Conservation (phyloP, 1,140 invertebrate species). For the Drosophila mayri region DNA sequence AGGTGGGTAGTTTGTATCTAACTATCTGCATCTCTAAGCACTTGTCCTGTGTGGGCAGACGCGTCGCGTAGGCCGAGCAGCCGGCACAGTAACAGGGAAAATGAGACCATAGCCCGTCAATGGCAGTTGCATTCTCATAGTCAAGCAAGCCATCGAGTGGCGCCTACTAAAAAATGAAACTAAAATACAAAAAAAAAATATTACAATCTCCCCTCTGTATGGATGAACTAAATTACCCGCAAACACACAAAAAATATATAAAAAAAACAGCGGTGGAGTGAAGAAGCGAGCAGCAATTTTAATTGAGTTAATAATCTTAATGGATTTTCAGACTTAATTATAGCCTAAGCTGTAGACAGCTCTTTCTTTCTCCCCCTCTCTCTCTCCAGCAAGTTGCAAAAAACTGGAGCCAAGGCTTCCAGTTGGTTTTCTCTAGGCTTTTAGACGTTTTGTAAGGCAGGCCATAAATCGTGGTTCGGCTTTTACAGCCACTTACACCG, state of each 20-base stretch:
- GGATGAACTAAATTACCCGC: constrained; percentile 60
- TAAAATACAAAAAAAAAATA: not conserved
- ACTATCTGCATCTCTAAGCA: constrained; percentile 62
- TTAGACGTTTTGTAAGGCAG: constrained; percentile 11
- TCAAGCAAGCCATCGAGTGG: constrained; percentile 55
- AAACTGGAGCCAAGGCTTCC: constrained; percentile 9
- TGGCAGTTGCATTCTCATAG: constrained; percentile 38
- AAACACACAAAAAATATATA: constrained; percentile 46
- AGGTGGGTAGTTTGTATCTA: constrained; percentile 15
- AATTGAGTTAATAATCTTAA: constrained; percentile 78
- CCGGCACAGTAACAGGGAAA: constrained; percentile 47
- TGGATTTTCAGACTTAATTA: constrained; percentile 73
- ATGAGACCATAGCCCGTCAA: constrained; percentile 54
- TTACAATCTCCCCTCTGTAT: constrained; percentile 5
- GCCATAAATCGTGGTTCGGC: constrained; percentile 4
- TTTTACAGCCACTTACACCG: not conserved
- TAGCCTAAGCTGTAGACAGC: constrained; percentile 29
- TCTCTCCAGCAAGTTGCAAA: constrained; percentile 5
- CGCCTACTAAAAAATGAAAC: constrained; percentile 33
- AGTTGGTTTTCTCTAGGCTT: constrained; percentile 10
- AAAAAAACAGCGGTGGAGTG: constrained; percentile 46
- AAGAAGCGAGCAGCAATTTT: constrained; percentile 64
- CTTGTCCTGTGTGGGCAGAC: constrained; percentile 66
- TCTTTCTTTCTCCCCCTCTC: constrained; percentile 1
- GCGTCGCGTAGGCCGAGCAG: constrained; percentile 52